These are phyloP conservation scores for Sphaeramia orbicularis DNA, from an alignment of 2,797 vertebrate species.

Conservation along the genomic window DNA sequence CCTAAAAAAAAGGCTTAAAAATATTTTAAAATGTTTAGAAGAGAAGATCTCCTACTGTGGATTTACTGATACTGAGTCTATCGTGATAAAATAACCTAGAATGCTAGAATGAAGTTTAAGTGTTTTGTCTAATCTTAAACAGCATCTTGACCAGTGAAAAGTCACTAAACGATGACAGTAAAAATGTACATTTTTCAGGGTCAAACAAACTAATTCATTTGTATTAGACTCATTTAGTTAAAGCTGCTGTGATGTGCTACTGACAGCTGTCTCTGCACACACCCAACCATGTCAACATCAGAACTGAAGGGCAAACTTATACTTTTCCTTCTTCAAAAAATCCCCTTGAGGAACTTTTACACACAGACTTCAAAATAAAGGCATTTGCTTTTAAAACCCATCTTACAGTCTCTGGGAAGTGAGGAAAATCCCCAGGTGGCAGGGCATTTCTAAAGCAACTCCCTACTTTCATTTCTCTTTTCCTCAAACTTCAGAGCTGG, in stretches of 20 bases:
- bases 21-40: no score
- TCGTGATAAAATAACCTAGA: no score
- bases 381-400: slow-evolving; percentile 1
- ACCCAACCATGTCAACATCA: slow-evolving; percentile 10
- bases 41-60: no score
- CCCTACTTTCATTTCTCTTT: slow-evolving; percentile 58
- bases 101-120: no score
- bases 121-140: no score
- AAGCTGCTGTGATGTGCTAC: slow-evolving; percentile 1
- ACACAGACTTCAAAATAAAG: slow-evolving; percentile 12
- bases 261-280: background rate
- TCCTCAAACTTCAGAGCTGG: slow-evolving; percentile 17
- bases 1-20: no score
- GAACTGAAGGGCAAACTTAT: background rate
- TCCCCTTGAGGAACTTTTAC: background rate
- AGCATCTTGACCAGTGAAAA: no score
- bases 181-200: no score
- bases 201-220: no score
- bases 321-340: background rate
- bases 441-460: background rate
- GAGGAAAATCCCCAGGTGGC: slow-evolving; percentile 20
- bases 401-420: background rate
- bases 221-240: no score
- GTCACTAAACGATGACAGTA: no score
- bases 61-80: no score